Evolutionary conservation across 2,888 invertebrate genomes (phyloP), one percentile per base, ranked within the genome.

Genomic region (Aleiodes testaceus): DNA sequence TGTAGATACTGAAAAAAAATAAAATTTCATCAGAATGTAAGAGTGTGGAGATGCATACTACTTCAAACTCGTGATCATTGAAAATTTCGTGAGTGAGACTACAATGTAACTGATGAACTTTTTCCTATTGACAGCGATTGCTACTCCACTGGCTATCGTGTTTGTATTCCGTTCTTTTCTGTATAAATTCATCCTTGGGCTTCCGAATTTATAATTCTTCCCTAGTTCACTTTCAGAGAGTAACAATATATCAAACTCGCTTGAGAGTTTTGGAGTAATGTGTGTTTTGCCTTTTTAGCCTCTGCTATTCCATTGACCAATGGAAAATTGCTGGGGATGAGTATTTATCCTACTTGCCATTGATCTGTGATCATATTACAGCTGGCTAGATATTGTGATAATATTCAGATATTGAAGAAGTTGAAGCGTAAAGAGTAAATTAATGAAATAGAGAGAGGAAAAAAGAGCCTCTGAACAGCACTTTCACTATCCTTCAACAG

Each of bases 51-150:
- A 18, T 26, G 9, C 42, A 12, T 30, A 20, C 20, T 12, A 52
- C 55, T 16, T 67, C 67, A 4, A 67, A 45, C n/a, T 45, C 45
- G 11, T 50, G 53, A 6, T 45, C 50, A n/a, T 67, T 67, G 45
- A 67, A 53, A 2, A 53, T 55, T n/a, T 42, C 53, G 14, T 49
- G 49, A 16, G 6, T 49, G 0, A 55, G 7, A 12, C 55, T 6
- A 55, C 16, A 12, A 14, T 1, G 6, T 20, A 12, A n/a, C 5
- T 12, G 3, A 7, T 18, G 6, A 55, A 4, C 1, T 22, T 14
- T 30, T 9, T 22, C 6, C 26, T 18, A 4, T 55, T 55, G 1
- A 18, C 1, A 0, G 26, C 55, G 3, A 55, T 55, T 0, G 30
- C 26, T 55, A 55, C 55, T 12, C 55, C 14, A 11, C 55, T 22